A percentile compares a stretch with the other conserved stretches of the same genome.
These are phyloP conservation scores for Hyposoter dolosus DNA, from an alignment of 2,888 invertebrate species.

Conservation along the genomic window DNA sequence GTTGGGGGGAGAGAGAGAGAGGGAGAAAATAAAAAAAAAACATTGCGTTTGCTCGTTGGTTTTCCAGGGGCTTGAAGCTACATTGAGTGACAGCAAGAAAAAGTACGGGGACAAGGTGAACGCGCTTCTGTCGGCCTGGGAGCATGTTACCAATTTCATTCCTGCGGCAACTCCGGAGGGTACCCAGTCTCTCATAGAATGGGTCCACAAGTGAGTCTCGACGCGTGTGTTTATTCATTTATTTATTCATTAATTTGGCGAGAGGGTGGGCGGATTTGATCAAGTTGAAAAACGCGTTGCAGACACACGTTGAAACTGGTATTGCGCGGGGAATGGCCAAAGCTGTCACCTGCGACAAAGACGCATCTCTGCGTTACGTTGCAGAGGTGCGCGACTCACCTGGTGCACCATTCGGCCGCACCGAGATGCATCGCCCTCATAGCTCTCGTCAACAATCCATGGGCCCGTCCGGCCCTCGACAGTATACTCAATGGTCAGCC, in stretches of 20 bases:
- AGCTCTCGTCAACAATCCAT: conserved; percentile 86
- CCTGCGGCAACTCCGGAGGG: conserved; percentile 82
- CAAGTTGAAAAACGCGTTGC: conserved; percentile 55
- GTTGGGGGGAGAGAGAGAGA: no score
- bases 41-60: neutral
- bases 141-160: conserved; percentile 84
- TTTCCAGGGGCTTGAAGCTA: conserved; percentile 85
- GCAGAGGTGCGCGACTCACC: conserved; percentile 85
- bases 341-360: conserved; percentile 83
- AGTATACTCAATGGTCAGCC: conserved; percentile 84
- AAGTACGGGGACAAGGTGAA: conserved; percentile 85
- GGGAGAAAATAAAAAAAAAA: no score
- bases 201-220: conserved; percentile 83
- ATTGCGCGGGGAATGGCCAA: conserved; percentile 87
- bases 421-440: conserved; percentile 87
- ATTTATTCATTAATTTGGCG: no score
- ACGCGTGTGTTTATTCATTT: conserved; percentile 4
- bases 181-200: conserved; percentile 84
- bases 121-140: conserved; percentile 85
- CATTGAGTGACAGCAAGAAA: conserved; percentile 85
- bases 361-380: conserved; percentile 84
- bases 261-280: no score
- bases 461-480: conserved; percentile 85
- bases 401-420: conserved; percentile 84
- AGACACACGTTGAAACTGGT: conserved; percentile 85